Evolutionary conservation across 1,140 invertebrate species (phyloP), one percentile per base, ranked within the genome.

Genomic region (Drosophila bocqueti): DNA sequence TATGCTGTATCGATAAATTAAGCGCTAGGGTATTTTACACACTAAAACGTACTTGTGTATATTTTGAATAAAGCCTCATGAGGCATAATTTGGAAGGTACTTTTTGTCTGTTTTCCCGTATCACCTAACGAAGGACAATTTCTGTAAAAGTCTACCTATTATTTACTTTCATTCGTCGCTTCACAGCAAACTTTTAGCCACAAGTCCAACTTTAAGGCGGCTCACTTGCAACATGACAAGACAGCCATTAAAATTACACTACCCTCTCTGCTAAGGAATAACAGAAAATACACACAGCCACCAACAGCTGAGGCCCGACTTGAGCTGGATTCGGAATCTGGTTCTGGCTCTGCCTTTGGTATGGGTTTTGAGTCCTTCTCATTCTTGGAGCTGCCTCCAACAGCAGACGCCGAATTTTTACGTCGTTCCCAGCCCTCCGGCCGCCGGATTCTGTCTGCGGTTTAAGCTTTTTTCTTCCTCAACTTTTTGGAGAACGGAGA

Each of bases 391-490:
- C 71, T 74, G 60, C 52, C 61, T 58, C 43, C 40, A 65, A 15
- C 61, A 74, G 49, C 57, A 76, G 73, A 76, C 52, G 61, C 45
- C 66, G 52, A 71, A 42, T 72, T 72, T 71, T 59, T 59, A 47
- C 43, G 29, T 50, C 29, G 29, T 43, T 60, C 42, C 52, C 64
- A 43, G 50, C 15, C 64, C 67, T 21, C 10, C 29, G 26, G n/a
- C 15, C 43, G 9, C 36, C 43, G 49, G 43, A 79, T 73, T 68
- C 73, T 86, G 83, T 86, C 84, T 86, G 83, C 80, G 83, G 84
- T 86, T 89, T 79, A 43, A 60, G 57, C 42, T 75, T 75, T 81
- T 81, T 69, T 69, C 47, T 63, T 73, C 42, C 10, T 26, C 10
- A 61, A 34, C 43, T 49, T 52, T 68, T 69, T 31, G 42, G 49